Evolutionary conservation across 2,797 vertebrate genomes (phyloP).

Genomic region (Premnoplex brunnescens): DNA sequence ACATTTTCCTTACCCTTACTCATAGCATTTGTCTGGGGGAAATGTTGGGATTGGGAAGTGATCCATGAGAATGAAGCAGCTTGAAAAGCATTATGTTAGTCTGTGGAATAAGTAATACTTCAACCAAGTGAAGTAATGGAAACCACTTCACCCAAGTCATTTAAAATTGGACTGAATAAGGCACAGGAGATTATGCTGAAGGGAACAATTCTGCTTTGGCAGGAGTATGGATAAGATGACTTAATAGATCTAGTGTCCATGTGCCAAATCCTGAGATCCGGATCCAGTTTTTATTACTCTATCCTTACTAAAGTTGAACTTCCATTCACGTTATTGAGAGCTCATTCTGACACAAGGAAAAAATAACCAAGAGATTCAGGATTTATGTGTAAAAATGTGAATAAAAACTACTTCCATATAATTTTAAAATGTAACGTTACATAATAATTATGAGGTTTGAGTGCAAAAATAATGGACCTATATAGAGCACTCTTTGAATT

Average conservation of each 20-base stretch:
- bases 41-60: constrained; percentile 63
- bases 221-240: constrained; percentile 58
- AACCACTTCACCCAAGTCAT: constrained; percentile 66
- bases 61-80: constrained; percentile 66
- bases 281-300: constrained; percentile 59
- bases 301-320: constrained; percentile 44
- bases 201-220: constrained; percentile 63
- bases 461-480: constrained; percentile 44
- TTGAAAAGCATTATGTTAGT: constrained; percentile 69
- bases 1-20: constrained; percentile 65
- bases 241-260: constrained; percentile 55
- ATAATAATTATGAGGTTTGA: constrained; percentile 54
- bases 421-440: constrained; percentile 46
- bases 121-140: constrained; percentile 72
- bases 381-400: background rate
- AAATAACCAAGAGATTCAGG: constrained; percentile 1
- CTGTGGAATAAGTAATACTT: constrained; percentile 71
- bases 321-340: constrained; percentile 24
- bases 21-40: constrained; percentile 53
- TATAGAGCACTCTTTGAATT: constrained; percentile 26
- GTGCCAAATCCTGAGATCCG: constrained; percentile 56
- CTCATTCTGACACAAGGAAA: background rate
- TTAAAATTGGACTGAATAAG: constrained; percentile 62
- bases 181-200: constrained; percentile 63
- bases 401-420: background rate